Evolutionary conservation across 2,797 vertebrate species (phyloP).

Genomic region (Natrix natrix): DNA sequence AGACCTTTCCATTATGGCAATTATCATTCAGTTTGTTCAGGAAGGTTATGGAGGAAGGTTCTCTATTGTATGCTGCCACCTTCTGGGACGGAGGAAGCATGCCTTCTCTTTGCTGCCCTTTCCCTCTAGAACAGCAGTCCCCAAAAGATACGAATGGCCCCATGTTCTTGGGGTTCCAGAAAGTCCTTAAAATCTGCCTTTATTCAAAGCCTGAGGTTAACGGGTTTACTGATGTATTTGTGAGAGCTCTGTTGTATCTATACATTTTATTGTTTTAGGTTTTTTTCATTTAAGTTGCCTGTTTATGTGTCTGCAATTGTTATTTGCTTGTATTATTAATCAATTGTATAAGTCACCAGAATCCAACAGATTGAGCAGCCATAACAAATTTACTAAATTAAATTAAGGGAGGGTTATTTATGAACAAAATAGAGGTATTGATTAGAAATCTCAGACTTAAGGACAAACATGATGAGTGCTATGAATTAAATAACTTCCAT

Average conservation of each 20-base stretch:
- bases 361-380: background rate
- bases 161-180: background rate
- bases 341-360: background rate
- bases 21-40: background rate
- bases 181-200: background rate
- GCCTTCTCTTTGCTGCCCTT: background rate
- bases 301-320: background rate
- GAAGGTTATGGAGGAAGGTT: background rate
- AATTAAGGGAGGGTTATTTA: background rate
- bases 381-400: background rate
- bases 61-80: background rate
- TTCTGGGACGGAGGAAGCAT: background rate
- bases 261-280: background rate
- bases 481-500: background rate
- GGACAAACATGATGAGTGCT: background rate
- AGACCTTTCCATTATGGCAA: background rate
- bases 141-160: background rate
- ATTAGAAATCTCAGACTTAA: background rate
- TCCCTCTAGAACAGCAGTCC: background rate
- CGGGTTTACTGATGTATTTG: background rate
- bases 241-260: background rate
- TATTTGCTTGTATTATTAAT: background rate
- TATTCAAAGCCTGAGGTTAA: background rate
- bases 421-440: background rate
- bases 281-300: background rate